Conservation (phyloP, 2,888 invertebrate species). For the Andricus quercusramuli region DNA sequence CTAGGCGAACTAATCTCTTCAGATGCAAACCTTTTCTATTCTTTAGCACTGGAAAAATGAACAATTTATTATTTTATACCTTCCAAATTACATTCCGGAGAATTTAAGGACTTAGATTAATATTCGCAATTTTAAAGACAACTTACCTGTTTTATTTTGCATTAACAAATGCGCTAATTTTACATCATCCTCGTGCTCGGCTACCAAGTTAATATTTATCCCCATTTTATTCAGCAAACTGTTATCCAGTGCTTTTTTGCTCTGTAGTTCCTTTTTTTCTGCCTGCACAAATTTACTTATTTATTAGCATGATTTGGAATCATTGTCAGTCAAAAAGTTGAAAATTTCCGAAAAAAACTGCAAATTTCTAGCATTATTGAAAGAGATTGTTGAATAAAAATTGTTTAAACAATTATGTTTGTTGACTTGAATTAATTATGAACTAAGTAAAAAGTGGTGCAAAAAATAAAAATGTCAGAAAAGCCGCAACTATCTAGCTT, state of each 20-base stretch:
- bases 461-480: no score
- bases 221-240: conserved; percentile 87
- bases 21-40: conserved; percentile 58
- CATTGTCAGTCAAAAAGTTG: no score
- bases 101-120: background rate
- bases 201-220: conserved; percentile 87
- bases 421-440: no score
- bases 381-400: no score
- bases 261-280: conserved; percentile 88
- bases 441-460: no score
- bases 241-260: conserved; percentile 84
- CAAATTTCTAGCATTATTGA: no score
- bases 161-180: conserved; percentile 89
- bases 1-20: conserved; percentile 67
- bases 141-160: conserved; percentile 82
- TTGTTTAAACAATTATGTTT: no score
- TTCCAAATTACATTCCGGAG: background rate
- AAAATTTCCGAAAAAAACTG: no score
- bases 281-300: conserved; percentile 78
- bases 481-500: no score
- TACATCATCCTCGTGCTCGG: conserved; percentile 90
- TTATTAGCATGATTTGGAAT: background rate
- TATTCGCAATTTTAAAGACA: background rate
- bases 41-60: conserved; percentile 59
- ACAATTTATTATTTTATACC: conserved; percentile 41